phyloP scores from a whole-genome alignment of 2,797 vertebrate genomes.

The Knipowitschia caucasica region DNA sequence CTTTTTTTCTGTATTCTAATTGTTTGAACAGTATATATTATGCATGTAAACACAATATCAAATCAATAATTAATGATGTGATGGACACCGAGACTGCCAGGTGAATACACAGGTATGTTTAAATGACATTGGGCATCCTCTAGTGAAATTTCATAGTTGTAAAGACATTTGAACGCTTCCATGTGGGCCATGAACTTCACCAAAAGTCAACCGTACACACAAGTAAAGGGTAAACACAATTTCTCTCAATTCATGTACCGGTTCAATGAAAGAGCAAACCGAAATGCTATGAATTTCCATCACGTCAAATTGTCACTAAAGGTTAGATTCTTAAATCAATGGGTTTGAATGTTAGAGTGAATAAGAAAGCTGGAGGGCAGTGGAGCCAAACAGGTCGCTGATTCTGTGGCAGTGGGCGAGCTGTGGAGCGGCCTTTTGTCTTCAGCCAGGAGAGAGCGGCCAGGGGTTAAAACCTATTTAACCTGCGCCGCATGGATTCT shows the following conservation, averaged over 20 bases:
- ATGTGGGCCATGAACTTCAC: constrained; percentile 25
- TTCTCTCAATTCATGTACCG: constrained; percentile 29
- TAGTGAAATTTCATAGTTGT: too few species aligned
- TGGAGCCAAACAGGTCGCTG: constrained; percentile 22
- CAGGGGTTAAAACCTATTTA: constrained; percentile 44
- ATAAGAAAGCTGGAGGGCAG: constrained; percentile 34
- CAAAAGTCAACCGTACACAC: constrained; percentile 20
- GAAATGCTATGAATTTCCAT: constrained; percentile 38
- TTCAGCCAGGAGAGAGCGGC: constrained; percentile 22
- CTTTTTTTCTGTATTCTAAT: too few species aligned
- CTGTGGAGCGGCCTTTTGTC: constrained; percentile 37
- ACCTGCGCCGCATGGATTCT: constrained; percentile 37
- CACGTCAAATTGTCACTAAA: constrained; percentile 34
- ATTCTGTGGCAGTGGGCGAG: constrained; percentile 24
- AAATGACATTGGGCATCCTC: too few species aligned
- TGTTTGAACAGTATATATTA: too few species aligned
- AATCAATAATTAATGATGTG: too few species aligned
- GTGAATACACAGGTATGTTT: too few species aligned
- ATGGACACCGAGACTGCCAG: too few species aligned
- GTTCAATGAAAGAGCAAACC: constrained; percentile 28
- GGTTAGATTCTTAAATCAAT: constrained; percentile 33
- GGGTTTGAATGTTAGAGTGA: constrained; percentile 40
- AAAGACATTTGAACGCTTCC: constrained; percentile 11
- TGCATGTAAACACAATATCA: too few species aligned
- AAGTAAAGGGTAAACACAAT: constrained; percentile 25